Conservation (phyloP, 2,797 vertebrate species). For the Chromis chromis region DNA sequence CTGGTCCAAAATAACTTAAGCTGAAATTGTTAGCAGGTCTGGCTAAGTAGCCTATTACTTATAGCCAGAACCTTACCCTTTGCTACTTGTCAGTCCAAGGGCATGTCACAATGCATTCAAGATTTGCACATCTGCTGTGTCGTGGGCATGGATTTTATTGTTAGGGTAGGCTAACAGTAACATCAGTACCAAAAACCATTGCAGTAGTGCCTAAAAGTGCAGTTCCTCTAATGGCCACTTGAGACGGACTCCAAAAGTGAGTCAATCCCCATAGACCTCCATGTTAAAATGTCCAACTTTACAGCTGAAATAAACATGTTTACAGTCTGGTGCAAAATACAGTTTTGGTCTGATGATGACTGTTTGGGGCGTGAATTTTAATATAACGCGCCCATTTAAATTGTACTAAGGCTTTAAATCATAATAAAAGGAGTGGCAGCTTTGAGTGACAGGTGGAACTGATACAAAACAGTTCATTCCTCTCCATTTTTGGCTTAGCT, state of each 20-base stretch:
- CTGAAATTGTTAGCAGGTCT: not conserved
- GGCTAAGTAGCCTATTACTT: not conserved
- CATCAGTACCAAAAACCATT: not conserved
- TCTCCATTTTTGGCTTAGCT: not conserved
- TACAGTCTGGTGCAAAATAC: not conserved
- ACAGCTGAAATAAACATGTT: not conserved
- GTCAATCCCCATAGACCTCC: not conserved
- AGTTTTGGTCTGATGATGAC: not conserved
- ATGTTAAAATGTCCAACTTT: not conserved
- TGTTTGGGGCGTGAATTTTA: too few species aligned
- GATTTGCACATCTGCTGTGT: too few species aligned
- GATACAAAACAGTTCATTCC: too few species aligned
- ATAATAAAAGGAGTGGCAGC: too few species aligned
- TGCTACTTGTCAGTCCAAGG: too few species aligned
- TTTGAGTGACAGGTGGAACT: not conserved
- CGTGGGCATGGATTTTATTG: too few species aligned
- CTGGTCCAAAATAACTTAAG: too few species aligned
- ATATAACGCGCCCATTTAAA: too few species aligned
- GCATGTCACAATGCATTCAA: too few species aligned
- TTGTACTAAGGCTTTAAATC: too few species aligned
- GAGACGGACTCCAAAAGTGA: not conserved
- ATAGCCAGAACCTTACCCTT: not conserved
- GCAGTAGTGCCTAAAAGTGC: not conserved
- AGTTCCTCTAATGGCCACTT: not conserved
- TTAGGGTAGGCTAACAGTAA: not conserved